These are phyloP conservation scores for Lasioglossum malachurum DNA, from an alignment of 2,888 invertebrate genomes.

Conservation along the genomic window DNA sequence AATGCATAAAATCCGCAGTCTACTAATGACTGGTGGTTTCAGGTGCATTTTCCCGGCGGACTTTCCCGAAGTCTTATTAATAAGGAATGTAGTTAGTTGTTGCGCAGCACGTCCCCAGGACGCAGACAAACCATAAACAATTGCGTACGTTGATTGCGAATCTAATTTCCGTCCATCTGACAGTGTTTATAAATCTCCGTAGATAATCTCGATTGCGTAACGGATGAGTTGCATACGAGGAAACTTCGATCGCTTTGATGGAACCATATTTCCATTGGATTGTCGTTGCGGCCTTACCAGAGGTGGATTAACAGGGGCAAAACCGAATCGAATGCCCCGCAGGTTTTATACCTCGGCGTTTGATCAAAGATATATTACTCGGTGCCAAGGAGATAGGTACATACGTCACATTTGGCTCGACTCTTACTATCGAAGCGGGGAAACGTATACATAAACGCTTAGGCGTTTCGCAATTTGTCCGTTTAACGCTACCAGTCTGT, in stretches of 20 bases:
- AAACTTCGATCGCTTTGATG: neutral
- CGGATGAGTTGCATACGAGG: neutral
- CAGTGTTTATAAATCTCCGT: slow-evolving; percentile 18
- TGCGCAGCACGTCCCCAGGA: neutral
- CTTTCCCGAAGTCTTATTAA: neutral
- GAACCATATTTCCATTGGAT: slow-evolving; percentile 10
- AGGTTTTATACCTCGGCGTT: slow-evolving; percentile 28
- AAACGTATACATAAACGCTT: slow-evolving; percentile 30
- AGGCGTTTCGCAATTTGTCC: slow-evolving; percentile 53
- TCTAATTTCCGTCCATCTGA: neutral
- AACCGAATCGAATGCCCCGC: neutral
- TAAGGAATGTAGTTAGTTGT: neutral
- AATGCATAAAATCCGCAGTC: too few relatives aligned
- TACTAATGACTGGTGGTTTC: neutral
- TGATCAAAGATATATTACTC: slow-evolving; percentile 40
- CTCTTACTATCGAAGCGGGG: slow-evolving; percentile 47
- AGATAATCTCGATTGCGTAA: neutral
- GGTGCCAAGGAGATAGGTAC: slow-evolving; percentile 40
- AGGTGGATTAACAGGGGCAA: slow-evolving; percentile 7
- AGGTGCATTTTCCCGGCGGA: neutral
- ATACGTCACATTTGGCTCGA: slow-evolving; percentile 56
- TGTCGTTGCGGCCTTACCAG: neutral
- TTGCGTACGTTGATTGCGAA: neutral
- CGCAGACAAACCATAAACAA: neutral
- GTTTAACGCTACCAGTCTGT: slow-evolving; percentile 32